A percentile compares a stretch with the other conserved stretches of the same genome.
These are phyloP conservation scores for Porphyrio hochstetteri DNA, from an alignment of 2,113 vertebrate species.

Conservation along the genomic window DNA sequence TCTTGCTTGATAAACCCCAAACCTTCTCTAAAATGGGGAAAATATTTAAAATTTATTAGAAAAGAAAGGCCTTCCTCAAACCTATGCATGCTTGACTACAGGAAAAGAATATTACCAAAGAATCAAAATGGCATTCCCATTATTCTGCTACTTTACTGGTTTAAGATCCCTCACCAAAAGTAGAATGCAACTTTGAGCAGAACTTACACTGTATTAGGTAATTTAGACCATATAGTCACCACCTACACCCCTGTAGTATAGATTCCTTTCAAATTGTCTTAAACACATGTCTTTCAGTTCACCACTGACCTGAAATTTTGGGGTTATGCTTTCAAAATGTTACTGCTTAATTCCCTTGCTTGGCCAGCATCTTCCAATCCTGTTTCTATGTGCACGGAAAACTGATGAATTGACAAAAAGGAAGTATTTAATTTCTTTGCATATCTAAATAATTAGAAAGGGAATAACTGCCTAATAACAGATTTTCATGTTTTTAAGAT, in stretches of 20 bases:
- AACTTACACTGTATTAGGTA: not conserved
- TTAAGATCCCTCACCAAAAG: not conserved
- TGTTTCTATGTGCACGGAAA: not conserved
- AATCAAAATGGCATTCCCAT: not conserved
- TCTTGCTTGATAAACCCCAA: not conserved
- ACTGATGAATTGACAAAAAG: not conserved
- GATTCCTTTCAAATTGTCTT: not conserved
- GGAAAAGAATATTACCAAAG: not conserved
- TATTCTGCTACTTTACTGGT: not conserved
- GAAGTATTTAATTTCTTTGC: not conserved
- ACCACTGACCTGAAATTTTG: not conserved
- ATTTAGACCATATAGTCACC: not conserved
- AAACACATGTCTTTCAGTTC: not conserved
- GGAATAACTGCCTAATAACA: not conserved
- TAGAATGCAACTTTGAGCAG: not conserved
- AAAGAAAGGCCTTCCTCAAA: not conserved
- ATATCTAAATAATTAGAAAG: not conserved
- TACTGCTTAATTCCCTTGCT: not conserved
- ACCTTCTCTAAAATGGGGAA: not conserved
- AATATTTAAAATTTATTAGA: not conserved
- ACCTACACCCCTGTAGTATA: not conserved
- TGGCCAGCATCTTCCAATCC: not conserved
- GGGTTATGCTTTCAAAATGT: not conserved
- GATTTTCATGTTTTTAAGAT: not conserved
- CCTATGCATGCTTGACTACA: rapidly evolving